These are phyloP conservation scores for Noctua janthina DNA, from an alignment of 2,888 invertebrate genomes.

Conservation along the genomic window DNA sequence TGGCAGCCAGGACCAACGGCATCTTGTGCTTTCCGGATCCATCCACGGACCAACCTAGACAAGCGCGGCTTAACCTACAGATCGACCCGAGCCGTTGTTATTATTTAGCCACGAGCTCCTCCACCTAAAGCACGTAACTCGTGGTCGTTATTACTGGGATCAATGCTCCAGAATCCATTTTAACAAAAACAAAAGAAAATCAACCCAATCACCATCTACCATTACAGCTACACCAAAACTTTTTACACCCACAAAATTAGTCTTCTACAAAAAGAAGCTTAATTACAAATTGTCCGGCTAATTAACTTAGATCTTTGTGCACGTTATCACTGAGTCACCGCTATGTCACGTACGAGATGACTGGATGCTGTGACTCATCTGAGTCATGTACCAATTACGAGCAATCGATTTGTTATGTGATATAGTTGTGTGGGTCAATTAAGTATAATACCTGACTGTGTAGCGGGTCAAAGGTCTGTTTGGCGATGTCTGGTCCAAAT, in stretches of 20 bases:
- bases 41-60: too few relatives aligned
- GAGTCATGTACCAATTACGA: constrained; percentile 16
- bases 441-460: constrained; percentile 12
- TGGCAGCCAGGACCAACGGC: too few relatives aligned
- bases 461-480: background rate
- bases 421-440: background rate
- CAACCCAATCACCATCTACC: background rate
- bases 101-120: too few relatives aligned
- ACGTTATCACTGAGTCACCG: constrained; percentile 25
- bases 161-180: too few relatives aligned
- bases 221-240: background rate
- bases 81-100: too few relatives aligned
- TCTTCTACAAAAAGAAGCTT: background rate
- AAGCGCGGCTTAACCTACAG: too few relatives aligned
- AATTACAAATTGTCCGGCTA: constrained; percentile 11
- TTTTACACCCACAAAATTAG: constrained; percentile 7
- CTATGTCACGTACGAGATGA: constrained; percentile 26
- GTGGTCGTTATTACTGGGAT: too few relatives aligned
- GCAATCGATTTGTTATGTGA: constrained; percentile 17
- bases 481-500: background rate
- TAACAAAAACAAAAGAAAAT: background rate
- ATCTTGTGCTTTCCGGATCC: too few relatives aligned
- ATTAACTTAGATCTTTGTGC: constrained; percentile 20
- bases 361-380: constrained; percentile 16
- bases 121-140: too few relatives aligned